A percentile compares a stretch with the other conserved stretches of the same genome.
Conservation (phyloP, 2,797 vertebrate genomes). For the Setipinna tenuifilis region DNA sequence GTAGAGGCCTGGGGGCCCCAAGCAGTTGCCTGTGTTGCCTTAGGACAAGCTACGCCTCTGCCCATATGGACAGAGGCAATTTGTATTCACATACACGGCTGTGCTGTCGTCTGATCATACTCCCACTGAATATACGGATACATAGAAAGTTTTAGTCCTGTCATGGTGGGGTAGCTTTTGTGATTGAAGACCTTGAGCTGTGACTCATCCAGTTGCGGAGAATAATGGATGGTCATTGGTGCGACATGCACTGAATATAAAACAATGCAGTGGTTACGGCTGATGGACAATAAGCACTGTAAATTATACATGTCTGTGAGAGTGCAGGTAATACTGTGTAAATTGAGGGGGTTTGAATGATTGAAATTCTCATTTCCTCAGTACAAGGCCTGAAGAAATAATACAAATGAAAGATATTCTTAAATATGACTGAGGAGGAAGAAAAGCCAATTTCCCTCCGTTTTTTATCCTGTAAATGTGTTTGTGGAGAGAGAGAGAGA, state of each 20-base stretch:
- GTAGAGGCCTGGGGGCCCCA: too few species aligned
- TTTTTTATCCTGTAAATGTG: conserved; percentile 8
- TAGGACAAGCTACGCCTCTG: too few species aligned
- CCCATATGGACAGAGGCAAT: too few species aligned
- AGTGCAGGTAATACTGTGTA: conserved; percentile 5
- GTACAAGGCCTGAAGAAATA: conserved; percentile 17
- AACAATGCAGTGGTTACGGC: background rate
- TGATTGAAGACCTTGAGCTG: too few species aligned
- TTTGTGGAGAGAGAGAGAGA: background rate
- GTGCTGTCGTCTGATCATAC: too few species aligned
- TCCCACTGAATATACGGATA: too few species aligned
- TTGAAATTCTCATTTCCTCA: conserved; percentile 27
- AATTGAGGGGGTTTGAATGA: conserved; percentile 9
- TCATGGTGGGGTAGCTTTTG: too few species aligned
- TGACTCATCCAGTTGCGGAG: too few species aligned
- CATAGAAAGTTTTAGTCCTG: too few species aligned
- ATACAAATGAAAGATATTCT: conserved; percentile 23
- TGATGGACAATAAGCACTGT: conserved; percentile 10
- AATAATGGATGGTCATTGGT: background rate
- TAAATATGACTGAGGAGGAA: conserved; percentile 4
- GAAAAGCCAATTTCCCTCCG: conserved; percentile 15
- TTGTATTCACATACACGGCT: too few species aligned
- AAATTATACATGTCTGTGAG: conserved; percentile 3
- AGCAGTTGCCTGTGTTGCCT: too few species aligned
- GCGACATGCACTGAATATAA: background rate